Evolutionary conservation across 1,140 invertebrate species (phyloP), one percentile per base, ranked within the genome.

Genomic region (Gryllus bimaculatus): DNA sequence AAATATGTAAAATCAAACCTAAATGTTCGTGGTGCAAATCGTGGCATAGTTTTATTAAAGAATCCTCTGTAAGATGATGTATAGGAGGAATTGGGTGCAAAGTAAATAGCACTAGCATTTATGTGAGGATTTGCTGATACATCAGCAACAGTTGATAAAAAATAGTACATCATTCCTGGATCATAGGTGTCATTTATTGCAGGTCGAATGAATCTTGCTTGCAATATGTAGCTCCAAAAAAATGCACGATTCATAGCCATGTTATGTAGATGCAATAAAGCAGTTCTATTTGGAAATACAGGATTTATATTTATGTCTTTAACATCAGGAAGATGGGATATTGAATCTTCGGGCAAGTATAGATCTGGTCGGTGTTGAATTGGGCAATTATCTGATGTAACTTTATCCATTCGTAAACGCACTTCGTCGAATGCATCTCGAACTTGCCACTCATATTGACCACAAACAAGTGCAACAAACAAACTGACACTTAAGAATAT

Each of bases 161-260:
- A 98, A 83, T 98, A 98, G 84, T 99, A 99, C 95, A 98, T 97
- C 91, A 99, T 95, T 78, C 97, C 97, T 0, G 97, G 97, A 88
- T 98, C 96, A 81, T 96, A 95, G 0, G 94, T 95, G 83, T 96
- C 95, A 84, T 96, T 95, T 21, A 95, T 95, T 18, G 94, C 94
- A 1, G 95, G 95, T 74, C 95, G 87, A 81, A 96, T 96, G 82
- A 96, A 96, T 81, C 94, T 87, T 2, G 95, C 94, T 85, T 99
- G 97, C 0, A 98, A 89, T 75, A 98, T 96, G 82, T 97, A 97
- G 85, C 95, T 97, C 92, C 95, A 98, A 85, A 96, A 99, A 85
- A 98, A 98, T 0, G 96, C 95, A 81, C 97, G 87, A 84, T 93
- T 97, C 82, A 98, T 87, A 18, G 96, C 98, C 91, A 98, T 94